Evolutionary conservation across 2,797 vertebrate genomes (phyloP).

Genomic region (Gambusia yucatana): DNA sequence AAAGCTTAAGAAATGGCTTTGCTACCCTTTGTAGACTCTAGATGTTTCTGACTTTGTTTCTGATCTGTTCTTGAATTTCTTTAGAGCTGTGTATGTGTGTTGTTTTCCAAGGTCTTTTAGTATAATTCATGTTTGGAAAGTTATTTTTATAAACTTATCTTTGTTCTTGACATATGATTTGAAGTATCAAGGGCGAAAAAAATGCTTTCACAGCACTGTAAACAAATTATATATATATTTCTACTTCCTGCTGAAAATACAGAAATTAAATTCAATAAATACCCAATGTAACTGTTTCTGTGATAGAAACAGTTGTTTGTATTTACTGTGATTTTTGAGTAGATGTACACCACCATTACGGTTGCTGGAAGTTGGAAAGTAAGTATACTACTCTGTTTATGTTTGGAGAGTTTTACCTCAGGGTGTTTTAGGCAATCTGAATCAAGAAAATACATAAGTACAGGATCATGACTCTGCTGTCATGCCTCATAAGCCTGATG

Average conservation of each 20-base stretch:
- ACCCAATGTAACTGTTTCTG: neutral
- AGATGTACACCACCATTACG: neutral
- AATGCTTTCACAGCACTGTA: neutral
- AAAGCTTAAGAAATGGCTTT: neutral
- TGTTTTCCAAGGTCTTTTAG: neutral
- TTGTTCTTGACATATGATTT: neutral
- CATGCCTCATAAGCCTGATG: slow-evolving; percentile 50
- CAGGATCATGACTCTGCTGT: slow-evolving; percentile 39
- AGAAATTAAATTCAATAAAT: neutral
- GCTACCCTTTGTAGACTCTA: neutral
- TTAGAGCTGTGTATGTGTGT: neutral
- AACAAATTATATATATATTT: neutral
- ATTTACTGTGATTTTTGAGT: slow-evolving; percentile 3
- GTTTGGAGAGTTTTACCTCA: slow-evolving; percentile 28
- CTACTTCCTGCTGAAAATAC: neutral
- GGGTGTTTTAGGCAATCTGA: slow-evolving; percentile 40
- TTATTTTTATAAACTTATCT: neutral
- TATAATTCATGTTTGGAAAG: neutral
- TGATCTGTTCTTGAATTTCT: neutral
- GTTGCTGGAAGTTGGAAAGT: slow-evolving; percentile 4
- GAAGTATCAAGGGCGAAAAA: neutral
- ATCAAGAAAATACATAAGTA: slow-evolving; percentile 59
- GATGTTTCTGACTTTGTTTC: neutral
- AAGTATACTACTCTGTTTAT: slow-evolving; percentile 19
- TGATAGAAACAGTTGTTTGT: neutral